Base-by-base conservation (phyloP, 1,140 invertebrate species). In the Lepidurus packardi region DNA sequence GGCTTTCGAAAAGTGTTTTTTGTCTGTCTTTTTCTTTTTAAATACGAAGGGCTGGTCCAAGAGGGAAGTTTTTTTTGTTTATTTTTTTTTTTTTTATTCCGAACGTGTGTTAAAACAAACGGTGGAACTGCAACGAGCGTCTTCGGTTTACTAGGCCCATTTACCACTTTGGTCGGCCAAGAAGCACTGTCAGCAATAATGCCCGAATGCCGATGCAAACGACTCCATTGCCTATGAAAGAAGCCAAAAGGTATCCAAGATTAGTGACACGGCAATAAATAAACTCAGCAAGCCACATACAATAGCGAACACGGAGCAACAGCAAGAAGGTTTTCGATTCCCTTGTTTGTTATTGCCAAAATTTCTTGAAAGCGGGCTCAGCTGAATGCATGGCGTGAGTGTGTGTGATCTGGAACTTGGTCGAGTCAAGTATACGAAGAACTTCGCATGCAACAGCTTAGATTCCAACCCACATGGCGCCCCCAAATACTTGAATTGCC, bases 391-490 rank as follows among this genome's bases (percentile, higher is more conserved):
- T 47, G 53, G 53, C 3, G 53, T n/a, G 53, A 34, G 53, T n/a
- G 53, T 65, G 53, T 65, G 53, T 65, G 53, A 21, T 65, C 53
- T 65, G 53, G 53, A 65, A 65, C 53, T 65, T 7, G 53, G 53
- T 16, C 21, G n/a, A 65, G 53, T 65, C 53, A 65, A 65, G 53
- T 65, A 65, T 65, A 65, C 53, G 9, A 65, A 7, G 16, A 65
- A 65, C 16, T 65, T 65, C 53, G 53, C 53, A 65, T 65, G 53
- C 53, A 65, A 65, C 53, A 65, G 53, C 53, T 65, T 65, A 65
- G 53, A 65, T 65, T 65, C 53, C 53, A 65, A 7, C 53, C 53
- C 53, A 65, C 53, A 65, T 65, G 53, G 53, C 53, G 53, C 53
- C 45, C 45, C 16, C 45, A 47, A 47, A 47, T 65, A 65, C 53